A percentile compares a stretch with the other conserved stretches of the same genome.
Conservation (phyloP, 2,113 vertebrate genomes). For the Platichthys flesus region DNA sequence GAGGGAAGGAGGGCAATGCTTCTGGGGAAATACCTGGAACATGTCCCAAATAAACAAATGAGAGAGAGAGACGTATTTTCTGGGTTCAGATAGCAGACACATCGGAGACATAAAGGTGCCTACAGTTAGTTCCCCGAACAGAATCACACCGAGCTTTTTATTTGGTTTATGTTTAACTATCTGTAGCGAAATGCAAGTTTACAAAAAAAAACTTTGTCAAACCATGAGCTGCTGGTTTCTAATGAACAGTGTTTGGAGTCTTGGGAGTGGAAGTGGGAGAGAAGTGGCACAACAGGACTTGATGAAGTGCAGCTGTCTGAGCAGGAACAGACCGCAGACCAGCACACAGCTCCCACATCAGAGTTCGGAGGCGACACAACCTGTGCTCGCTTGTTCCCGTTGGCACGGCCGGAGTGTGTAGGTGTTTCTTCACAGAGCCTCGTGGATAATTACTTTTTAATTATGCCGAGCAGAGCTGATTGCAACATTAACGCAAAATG, state of each 20-base stretch:
- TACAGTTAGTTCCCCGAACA: conserved; percentile 27
- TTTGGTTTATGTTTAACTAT: too few relatives aligned
- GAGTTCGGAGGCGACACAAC: conserved; percentile 28
- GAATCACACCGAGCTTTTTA: conserved; percentile 6
- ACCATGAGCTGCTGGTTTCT: neutral
- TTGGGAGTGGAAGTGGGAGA: conserved; percentile 5
- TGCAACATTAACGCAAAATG: neutral
- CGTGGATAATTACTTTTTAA: neutral
- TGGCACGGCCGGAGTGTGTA: neutral
- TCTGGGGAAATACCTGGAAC: conserved; percentile 82
- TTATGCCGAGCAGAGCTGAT: neutral
- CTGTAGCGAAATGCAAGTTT: conserved; percentile 12
- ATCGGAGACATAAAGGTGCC: conserved; percentile 36
- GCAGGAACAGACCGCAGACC: conserved; percentile 34
- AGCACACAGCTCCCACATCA: conserved; percentile 37
- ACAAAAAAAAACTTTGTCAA: neutral
- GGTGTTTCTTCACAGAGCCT: conserved; percentile 2
- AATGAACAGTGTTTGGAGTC: too few relatives aligned
- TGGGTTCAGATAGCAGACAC: conserved; percentile 51
- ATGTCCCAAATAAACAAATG: conserved; percentile 79
- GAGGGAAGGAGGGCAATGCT: conserved; percentile 64
- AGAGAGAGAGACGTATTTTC: conserved; percentile 24
- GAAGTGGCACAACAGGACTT: conserved; percentile 19
- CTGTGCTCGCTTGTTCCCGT: conserved; percentile 38
- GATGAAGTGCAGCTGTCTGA: conserved; percentile 23